phyloP scores from a whole-genome alignment of 2,797 vertebrate species.

The Gambusia yucatana region DNA sequence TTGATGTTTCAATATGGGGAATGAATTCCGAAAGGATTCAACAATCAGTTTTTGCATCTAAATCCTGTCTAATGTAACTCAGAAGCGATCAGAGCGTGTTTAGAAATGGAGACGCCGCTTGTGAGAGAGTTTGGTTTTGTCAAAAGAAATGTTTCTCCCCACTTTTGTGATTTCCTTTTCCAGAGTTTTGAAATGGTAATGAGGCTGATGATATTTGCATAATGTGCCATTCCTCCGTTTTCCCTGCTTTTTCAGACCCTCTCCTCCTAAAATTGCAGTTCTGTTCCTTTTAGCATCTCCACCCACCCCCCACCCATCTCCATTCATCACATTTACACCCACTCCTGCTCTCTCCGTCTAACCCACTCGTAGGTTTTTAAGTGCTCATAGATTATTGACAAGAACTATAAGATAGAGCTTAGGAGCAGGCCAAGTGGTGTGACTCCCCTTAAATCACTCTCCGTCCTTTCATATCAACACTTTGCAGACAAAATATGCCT shows the following conservation, averaged over 20 bases:
- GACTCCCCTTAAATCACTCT: conserved; percentile 38
- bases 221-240: conserved; percentile 57
- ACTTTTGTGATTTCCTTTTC: conserved; percentile 53
- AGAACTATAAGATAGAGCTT: conserved; percentile 62
- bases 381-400: conserved; percentile 73
- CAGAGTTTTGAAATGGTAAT: conserved; percentile 74
- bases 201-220: conserved; percentile 69
- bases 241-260: conserved; percentile 41
- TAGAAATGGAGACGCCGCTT: conserved; percentile 26
- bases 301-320: conserved; percentile 10
- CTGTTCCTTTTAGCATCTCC: conserved; percentile 32
- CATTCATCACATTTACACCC: conserved; percentile 49
- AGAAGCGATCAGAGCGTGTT: background rate
- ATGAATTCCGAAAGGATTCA: background rate
- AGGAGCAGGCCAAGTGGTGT: conserved; percentile 47
- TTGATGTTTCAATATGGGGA: background rate
- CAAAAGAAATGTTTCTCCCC: conserved; percentile 54
- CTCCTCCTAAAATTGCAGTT: conserved; percentile 45
- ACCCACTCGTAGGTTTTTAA: conserved; percentile 59
- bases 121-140: conserved; percentile 37
- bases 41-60: conserved; percentile 2
- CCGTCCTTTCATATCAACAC: conserved; percentile 40
- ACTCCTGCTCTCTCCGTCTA: conserved; percentile 27
- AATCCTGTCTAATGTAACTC: background rate
- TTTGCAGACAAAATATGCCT: conserved; percentile 35